Conservation (phyloP, 2,113 vertebrate genomes). For the Gallinago paraguaiae region DNA sequence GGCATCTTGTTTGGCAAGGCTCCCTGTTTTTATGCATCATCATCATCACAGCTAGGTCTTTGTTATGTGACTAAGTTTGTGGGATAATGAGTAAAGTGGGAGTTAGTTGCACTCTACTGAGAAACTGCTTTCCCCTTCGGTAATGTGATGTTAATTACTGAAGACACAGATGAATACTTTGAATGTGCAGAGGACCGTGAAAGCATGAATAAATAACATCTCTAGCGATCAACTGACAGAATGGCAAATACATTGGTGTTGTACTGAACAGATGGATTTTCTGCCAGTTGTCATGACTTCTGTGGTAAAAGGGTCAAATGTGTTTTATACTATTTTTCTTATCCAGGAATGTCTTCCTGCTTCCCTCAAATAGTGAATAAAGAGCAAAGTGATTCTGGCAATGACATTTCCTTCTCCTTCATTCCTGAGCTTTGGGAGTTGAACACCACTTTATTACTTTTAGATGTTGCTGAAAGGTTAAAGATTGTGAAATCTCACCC, state of each 20-base stretch:
- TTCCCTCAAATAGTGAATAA: background rate
- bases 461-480: background rate
- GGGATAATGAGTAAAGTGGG: background rate
- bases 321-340: background rate
- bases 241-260: background rate
- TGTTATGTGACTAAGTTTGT: background rate
- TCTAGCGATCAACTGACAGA: conserved; percentile 21
- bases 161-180: conserved; percentile 19
- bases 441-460: background rate
- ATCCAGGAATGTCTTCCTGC: background rate
- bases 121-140: background rate
- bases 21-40: background rate
- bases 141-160: conserved; percentile 37
- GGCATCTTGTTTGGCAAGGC: background rate
- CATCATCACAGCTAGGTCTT: background rate
- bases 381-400: background rate
- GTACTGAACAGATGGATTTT: background rate
- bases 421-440: background rate
- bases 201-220: conserved; percentile 6
- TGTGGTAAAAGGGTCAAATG: background rate
- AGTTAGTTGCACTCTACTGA: background rate
- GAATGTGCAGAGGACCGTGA: background rate
- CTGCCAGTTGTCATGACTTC: background rate
- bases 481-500: background rate
- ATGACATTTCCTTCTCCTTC: background rate